A percentile compares a stretch with the other conserved stretches of the same genome.
Evolutionary conservation across 2,113 vertebrate species (phyloP).

Genomic region (Pachypanchax playfairii): DNA sequence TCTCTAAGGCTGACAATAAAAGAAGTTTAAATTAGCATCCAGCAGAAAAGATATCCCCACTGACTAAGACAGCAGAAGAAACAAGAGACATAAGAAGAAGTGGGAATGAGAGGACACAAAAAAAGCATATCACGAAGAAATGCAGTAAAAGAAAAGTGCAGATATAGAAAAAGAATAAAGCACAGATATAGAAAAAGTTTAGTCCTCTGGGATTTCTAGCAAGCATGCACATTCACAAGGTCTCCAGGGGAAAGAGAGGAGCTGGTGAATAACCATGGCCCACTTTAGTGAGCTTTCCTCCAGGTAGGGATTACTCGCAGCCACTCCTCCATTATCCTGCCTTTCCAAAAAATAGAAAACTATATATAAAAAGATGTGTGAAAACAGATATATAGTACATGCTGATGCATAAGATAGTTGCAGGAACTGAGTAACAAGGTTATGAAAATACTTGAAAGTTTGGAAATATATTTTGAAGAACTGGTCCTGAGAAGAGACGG

Average conservation of each 20-base stretch:
- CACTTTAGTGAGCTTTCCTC: constrained; percentile 74
- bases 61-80: constrained; percentile 38
- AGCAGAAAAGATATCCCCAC: constrained; percentile 40
- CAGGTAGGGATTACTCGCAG: constrained; percentile 57
- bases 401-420: not conserved
- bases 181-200: constrained; percentile 56
- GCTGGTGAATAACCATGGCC: constrained; percentile 80
- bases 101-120: constrained; percentile 40
- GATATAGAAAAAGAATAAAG: constrained; percentile 54
- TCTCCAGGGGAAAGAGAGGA: constrained; percentile 66
- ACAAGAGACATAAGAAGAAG: constrained; percentile 20
- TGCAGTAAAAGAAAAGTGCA: constrained; percentile 47
- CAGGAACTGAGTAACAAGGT: too few relatives aligned
- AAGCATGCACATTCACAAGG: constrained; percentile 42
- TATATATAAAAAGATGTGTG: not conserved
- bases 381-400: constrained; percentile 3
- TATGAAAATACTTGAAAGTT: too few relatives aligned
- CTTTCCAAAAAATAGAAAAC: constrained; percentile 27
- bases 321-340: constrained; percentile 30
- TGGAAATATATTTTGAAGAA: too few relatives aligned
- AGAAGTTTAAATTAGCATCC: constrained; percentile 47
- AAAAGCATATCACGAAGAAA: constrained; percentile 36
- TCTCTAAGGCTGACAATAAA: constrained; percentile 40
- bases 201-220: constrained; percentile 59
- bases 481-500: too few relatives aligned